Evolutionary conservation across 2,888 invertebrate species (phyloP).

Genomic region (Hirtodrosophila trivittata): DNA sequence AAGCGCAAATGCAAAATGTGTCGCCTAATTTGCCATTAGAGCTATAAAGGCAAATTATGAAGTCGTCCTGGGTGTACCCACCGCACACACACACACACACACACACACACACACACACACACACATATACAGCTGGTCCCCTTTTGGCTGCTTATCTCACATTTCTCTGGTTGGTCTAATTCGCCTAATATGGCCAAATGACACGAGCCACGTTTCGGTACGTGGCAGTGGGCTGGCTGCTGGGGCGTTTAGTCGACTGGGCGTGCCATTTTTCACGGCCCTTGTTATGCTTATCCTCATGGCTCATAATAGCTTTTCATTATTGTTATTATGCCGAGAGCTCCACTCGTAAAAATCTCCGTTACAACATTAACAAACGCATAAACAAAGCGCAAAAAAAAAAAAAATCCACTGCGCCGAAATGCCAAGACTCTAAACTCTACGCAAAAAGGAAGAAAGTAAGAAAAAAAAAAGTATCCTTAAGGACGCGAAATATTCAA

Average conservation of each 20-base stretch:
- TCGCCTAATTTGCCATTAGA: constrained; percentile 79
- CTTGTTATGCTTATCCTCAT: constrained; percentile 67
- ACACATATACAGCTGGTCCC: background rate
- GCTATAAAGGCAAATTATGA: constrained; percentile 74
- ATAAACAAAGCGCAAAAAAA: constrained; percentile 70
- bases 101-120: too few relatives aligned
- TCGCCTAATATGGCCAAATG: constrained; percentile 77
- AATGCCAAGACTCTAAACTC: constrained; percentile 53
- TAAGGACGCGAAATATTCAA: constrained; percentile 78
- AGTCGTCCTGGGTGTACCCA: constrained; percentile 39
- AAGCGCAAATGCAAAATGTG: constrained; percentile 37
- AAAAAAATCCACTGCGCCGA: constrained; percentile 9
- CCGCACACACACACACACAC: background rate
- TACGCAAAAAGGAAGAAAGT: constrained; percentile 9
- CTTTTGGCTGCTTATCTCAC: constrained; percentile 51
- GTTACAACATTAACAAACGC: constrained; percentile 82
- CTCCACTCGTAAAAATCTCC: constrained; percentile 76
- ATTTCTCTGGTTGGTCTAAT: constrained; percentile 59
- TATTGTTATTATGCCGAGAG: constrained; percentile 81
- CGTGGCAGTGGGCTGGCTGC: background rate
- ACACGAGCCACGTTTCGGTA: constrained; percentile 45
- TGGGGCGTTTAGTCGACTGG: constrained; percentile 51
- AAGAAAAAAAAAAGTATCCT: constrained; percentile 37
- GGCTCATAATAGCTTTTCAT: constrained; percentile 82
- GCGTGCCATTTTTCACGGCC: constrained; percentile 69